Conservation (phyloP, 2,113 vertebrate species). For the Gallinago media region DNA sequence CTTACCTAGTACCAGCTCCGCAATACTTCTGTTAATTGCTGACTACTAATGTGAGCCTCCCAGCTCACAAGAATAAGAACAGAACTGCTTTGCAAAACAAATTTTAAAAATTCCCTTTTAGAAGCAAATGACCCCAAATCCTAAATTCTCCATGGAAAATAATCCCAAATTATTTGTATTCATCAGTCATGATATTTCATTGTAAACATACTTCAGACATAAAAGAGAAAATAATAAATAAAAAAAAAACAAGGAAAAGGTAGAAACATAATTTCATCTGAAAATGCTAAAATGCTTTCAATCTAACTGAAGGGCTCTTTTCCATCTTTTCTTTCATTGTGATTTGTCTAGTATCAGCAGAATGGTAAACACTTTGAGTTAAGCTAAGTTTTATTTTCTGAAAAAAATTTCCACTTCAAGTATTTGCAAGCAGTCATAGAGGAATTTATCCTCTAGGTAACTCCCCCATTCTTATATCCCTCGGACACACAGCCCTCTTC, state of each 20-base stretch:
- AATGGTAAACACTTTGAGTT: not conserved
- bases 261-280: not conserved
- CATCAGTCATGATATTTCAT: not conserved
- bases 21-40: not conserved
- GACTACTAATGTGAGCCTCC: not conserved
- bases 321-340: not conserved
- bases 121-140: not conserved
- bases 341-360: not conserved
- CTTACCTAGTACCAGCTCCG: not conserved
- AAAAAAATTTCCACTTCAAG: not conserved
- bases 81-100: not conserved
- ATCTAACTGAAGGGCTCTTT: not conserved
- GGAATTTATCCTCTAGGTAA: not conserved
- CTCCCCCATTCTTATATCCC: not conserved
- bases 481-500: not conserved
- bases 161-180: not conserved
- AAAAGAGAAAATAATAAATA: not conserved
- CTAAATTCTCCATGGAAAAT: not conserved
- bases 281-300: not conserved
- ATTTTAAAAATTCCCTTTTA: not conserved
- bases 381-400: not conserved
- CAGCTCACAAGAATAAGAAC: not conserved
- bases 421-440: not conserved
- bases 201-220: not conserved
- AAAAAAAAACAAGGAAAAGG: not conserved